Base-by-base conservation (phyloP, 1,140 invertebrate genomes). In the Tetragonula clypearis region DNA sequence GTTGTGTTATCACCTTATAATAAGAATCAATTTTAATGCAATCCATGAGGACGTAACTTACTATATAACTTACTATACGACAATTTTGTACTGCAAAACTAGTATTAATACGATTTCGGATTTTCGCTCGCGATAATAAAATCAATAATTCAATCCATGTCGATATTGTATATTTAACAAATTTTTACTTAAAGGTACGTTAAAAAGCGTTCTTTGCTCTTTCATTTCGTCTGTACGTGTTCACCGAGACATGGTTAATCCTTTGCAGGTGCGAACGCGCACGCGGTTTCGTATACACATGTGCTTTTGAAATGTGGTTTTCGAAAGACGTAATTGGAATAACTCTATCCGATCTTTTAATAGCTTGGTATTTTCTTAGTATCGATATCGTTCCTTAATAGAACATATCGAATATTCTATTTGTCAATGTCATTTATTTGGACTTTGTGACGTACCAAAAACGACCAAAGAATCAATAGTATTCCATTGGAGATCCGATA, bases 11-110 rank as follows among this genome's bases (percentile, higher is more conserved):
- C 4, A 2, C 3, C 5, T n/a, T 23, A 2, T 0, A 1, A 4
- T 1, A 14, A 14, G 12, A 62, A 14, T 62, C 60, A 0, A n/a
- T n/a, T 3, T 62, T n/a, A n/a, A n/a, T 4, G 0, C 14, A 14
- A 62, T n/a, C 9, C 11, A 12, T 12, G 60, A 14, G 4, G 1
- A 62, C 8, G 41, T 49, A 8, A 49, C 41, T 11, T 8, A 49
- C 41, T 49, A 30, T 30, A 30, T 30, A 49, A 49, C 41, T 49
- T 8, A n/a, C 26, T 8, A 21, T 68, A 68, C 26, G 15, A 21
- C 17, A 26, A 26, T n/a, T 66, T 66, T 30, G 15, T n/a, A 11
- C 26, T 9, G n/a, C 8, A n/a, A 9, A 75, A 75, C 19, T 75
- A 26, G n/a, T 75, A 35, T 35, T 30, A 58, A 30, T 19, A 19